phyloP scores from a whole-genome alignment of 1,140 invertebrate species.

The Drosophila takahashii region DNA sequence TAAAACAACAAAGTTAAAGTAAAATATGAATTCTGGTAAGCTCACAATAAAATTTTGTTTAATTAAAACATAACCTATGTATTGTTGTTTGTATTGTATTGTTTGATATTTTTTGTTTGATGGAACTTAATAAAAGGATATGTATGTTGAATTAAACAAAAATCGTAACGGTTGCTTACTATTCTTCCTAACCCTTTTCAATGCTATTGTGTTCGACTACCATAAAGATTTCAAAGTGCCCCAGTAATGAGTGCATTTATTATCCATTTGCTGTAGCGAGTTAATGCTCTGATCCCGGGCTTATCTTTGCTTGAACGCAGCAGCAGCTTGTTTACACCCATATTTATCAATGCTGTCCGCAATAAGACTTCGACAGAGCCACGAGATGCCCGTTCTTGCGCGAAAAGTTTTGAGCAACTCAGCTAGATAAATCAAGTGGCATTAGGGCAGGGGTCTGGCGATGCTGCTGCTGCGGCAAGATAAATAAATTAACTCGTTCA shows the following conservation, averaged over 20 bases:
- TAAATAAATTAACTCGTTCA: slow-evolving; percentile 67
- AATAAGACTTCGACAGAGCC: slow-evolving; percentile 22
- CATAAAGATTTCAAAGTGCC: not conserved
- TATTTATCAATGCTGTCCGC: slow-evolving; percentile 49
- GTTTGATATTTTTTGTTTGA: too few relatives aligned
- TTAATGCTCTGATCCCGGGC: slow-evolving; percentile 17
- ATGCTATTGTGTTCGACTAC: not conserved
- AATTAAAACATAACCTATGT: too few relatives aligned
- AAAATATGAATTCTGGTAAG: too few relatives aligned
- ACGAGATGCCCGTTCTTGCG: not conserved
- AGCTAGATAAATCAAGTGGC: slow-evolving; percentile 54
- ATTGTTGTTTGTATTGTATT: too few relatives aligned
- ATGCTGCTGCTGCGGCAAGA: slow-evolving; percentile 28
- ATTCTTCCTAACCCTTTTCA: not conserved
- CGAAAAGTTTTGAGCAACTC: slow-evolving; percentile 46
- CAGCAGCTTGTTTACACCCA: slow-evolving; percentile 41
- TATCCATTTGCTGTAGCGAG: slow-evolving; percentile 19
- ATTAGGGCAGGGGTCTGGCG: slow-evolving; percentile 28
- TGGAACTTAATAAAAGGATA: too few relatives aligned
- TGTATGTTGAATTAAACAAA: too few relatives aligned
- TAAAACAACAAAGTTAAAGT: too few relatives aligned
- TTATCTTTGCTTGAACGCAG: slow-evolving; percentile 20
- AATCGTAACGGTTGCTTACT: not conserved
- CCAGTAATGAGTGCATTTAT: slow-evolving; percentile 30
- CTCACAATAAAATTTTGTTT: too few relatives aligned